These are phyloP conservation scores for Lycocorax pyrrhopterus DNA, from an alignment of 2,113 vertebrate genomes.

Conservation along the genomic window DNA sequence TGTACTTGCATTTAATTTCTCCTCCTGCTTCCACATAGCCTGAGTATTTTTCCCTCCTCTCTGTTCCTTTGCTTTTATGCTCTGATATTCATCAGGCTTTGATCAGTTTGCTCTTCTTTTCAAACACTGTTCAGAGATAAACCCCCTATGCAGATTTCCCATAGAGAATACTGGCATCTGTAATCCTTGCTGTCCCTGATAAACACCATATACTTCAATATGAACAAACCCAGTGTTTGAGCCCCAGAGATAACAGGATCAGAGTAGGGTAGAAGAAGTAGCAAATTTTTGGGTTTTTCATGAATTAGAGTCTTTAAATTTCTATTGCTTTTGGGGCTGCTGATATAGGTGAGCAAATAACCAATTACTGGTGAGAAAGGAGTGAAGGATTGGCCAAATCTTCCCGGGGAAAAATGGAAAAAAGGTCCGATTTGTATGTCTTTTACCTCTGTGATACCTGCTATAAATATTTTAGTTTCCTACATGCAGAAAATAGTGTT, in stretches of 20 bases:
- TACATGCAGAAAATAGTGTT: neutral
- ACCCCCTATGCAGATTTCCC: neutral
- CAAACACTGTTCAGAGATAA: neutral
- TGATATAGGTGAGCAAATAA: neutral
- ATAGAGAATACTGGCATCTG: neutral
- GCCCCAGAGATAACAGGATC: neutral
- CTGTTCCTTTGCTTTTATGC: neutral
- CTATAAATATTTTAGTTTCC: neutral
- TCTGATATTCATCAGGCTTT: neutral
- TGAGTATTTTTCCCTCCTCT: neutral
- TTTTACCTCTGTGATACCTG: neutral
- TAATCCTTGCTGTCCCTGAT: neutral
- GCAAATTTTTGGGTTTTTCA: neutral
- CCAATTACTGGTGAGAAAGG: neutral
- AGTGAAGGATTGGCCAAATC: neutral
- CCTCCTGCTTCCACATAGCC: neutral
- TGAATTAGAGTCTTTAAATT: neutral
- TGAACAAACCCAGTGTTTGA: neutral
- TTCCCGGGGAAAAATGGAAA: neutral
- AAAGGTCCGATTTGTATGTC: neutral
- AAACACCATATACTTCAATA: fast-evolving
- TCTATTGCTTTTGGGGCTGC: neutral
- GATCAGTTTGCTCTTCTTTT: neutral
- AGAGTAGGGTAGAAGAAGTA: neutral
- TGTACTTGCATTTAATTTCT: neutral